Evolutionary conservation across 1,140 invertebrate genomes (phyloP), one percentile per base, ranked within the genome.

Genomic region (Zaprionus gabonicus): DNA sequence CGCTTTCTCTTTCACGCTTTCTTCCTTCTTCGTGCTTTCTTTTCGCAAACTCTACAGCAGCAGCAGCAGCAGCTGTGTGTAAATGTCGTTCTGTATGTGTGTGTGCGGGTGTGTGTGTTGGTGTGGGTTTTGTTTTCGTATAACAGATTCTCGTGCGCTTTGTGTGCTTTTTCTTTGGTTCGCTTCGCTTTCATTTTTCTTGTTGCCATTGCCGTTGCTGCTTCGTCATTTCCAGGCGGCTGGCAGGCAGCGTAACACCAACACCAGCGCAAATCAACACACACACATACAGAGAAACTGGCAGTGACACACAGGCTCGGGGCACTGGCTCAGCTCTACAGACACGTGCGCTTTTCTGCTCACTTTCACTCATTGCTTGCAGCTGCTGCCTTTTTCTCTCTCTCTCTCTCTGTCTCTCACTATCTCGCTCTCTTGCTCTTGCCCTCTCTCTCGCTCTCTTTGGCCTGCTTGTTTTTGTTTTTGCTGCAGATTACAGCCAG

Each of bases 301-400:
- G 55, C 56, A 76, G 60, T 68, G 58, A 76, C 55, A 71, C 44
- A 71, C 44, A 71, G 44, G 55, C 62, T 67, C 41, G 49, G 41
- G 70, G 66, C 67, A 64, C 49, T 71, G 62, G 44, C 44, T 46
- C 41, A 59, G 46, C 66, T 46, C 56, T 71, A 71, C 74, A 81
- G 85, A 84, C 84, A 88, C 85, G 84, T 87, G 84, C 80, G 84
- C 84, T 88, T 87, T 86, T 88, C 81, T 88, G 84, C 85, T 87
- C 85, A 87, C 84, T 87, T 87, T 87, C 84, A 88, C 85, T 87
- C 83, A 82, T 70, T 80, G 83, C 80, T 87, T 79, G 80, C 84
- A 88, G 83, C 84, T 76, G 84, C 73, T 83, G 66, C 49, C 68
- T 70, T 70, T 69, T 63, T 70, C 80, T 71, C 71, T 79, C 68